Base-by-base conservation (phyloP, 2,113 vertebrate species). In the Pelecanus crispus region DNA sequence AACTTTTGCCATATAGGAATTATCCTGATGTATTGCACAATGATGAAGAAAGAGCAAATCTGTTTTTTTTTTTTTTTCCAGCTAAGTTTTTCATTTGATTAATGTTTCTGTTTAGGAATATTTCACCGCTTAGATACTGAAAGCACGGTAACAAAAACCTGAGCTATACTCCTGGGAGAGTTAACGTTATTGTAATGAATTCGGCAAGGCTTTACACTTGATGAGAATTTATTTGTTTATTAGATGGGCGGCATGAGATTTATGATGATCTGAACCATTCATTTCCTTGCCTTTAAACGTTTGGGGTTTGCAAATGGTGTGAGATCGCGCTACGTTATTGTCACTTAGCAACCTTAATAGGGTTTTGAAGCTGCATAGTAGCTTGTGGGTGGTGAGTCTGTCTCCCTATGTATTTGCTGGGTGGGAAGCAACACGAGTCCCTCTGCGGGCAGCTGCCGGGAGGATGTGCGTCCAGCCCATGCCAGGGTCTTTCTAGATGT, bases 331-430 rank as follows among this genome's bases (percentile, higher is more conserved):
- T 79, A 47, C 40, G n/a, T 92, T 91, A 32, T 92, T 92, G 95
- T 97, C 97, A 95, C 91, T 96, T 89, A 94, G 96, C 96, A 97
- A 96, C 88, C 91, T 87, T 92, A 89, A 77, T 67, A 72, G 88
- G 72, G 61, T 86, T 95, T 92, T 81, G 68, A 61, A 75, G 70
- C 65, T 29, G 73, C 91, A 40, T 38, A 62, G 91, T 68, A 88
- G 80, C 55, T 45, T 65, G 83, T 86, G 70, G 86, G 63, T 92
- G 88, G 56, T 36, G 67, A 96, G 59, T 50, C 18, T 91, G 59
- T 50, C 18, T 91, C 72, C 80, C 86, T n/a, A 4, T 38, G 13
- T 49, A 12, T 89, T 91, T 79, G 68, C 44, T 0, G 0, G 9
- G 62, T 81, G 62, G 86, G 77, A 86, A 94, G 47, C 52, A 66